Percentiles rank a stretch among this genome's conserved stretches.
Evolutionary conservation across 2,888 invertebrate genomes (phyloP).

Genomic region (Phyllotreta striolata): DNA sequence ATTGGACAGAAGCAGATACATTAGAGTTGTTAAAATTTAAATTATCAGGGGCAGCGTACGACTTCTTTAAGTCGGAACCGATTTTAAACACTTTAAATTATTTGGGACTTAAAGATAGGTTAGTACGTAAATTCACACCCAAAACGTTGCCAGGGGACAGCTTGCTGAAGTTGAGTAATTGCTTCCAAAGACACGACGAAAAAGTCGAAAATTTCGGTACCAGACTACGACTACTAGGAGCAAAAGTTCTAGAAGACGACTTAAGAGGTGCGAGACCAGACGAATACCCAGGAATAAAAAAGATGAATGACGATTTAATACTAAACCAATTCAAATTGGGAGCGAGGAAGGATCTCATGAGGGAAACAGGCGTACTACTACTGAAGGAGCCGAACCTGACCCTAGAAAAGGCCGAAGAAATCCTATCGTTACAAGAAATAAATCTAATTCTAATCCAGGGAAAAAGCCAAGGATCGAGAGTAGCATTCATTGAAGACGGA

Average conservation of each 20-base stretch:
- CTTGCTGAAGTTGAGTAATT: not conserved
- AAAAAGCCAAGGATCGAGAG: not conserved
- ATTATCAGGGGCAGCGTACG: slow-evolving; percentile 1
- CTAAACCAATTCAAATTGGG: slow-evolving; percentile 34
- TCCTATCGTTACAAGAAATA: slow-evolving; percentile 1
- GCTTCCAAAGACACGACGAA: slow-evolving; percentile 31
- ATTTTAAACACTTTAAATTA: not conserved
- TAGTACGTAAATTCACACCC: not conserved
- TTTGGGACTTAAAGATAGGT: not conserved
- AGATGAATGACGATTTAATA: slow-evolving; percentile 16
- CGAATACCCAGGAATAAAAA: slow-evolving; percentile 21
- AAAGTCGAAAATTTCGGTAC: slow-evolving; percentile 19
- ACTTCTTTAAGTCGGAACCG: slow-evolving; percentile 17
- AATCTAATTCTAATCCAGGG: slow-evolving; percentile 7
- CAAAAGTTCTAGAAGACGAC: slow-evolving; percentile 19
- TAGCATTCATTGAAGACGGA: too few species aligned
- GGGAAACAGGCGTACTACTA: slow-evolving; percentile 16
- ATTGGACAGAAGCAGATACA: slow-evolving; percentile 10
- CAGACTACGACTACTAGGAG: slow-evolving; percentile 19
- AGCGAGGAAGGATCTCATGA: slow-evolving; percentile 18
- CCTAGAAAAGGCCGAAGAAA: slow-evolving; percentile 19
- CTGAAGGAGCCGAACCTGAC: slow-evolving; percentile 10
- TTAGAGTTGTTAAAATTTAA: slow-evolving; percentile 16
- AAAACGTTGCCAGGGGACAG: slow-evolving; percentile 1
- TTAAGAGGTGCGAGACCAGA: not conserved